Evolutionary conservation across 30 jellyfish, hydroid and myxozoan genomes (phyloP).

Genomic region (Rhopilema esculentum): DNA sequence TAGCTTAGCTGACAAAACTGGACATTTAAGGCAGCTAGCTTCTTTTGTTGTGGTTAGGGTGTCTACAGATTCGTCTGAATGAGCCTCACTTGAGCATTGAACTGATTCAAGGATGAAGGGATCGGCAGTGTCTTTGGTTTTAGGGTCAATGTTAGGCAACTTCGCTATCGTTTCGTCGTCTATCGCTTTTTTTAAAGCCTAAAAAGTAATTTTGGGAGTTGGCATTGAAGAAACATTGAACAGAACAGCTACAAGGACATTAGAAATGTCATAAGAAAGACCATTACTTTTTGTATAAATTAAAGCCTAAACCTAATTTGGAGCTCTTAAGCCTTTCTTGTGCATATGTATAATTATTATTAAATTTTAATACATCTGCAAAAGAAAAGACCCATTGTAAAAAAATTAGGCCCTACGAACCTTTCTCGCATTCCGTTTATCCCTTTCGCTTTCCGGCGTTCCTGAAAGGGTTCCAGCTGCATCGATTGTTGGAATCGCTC

Average conservation of each 20-base stretch:
- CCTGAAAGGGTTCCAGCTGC: slow-evolving; percentile 2
- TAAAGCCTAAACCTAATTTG: background rate
- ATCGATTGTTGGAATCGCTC: slow-evolving; percentile 27
- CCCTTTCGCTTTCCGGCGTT: background rate
- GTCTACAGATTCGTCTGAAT: slow-evolving; percentile 9
- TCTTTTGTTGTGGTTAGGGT: slow-evolving; percentile 1
- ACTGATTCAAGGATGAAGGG: background rate
- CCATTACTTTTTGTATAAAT: background rate
- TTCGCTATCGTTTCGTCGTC: slow-evolving; percentile 7
- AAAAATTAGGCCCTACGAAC: background rate
- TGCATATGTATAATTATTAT: background rate
- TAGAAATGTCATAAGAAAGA: background rate
- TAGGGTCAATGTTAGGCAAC: slow-evolving; percentile 3
- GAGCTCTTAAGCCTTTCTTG: background rate
- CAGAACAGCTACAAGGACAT: background rate
- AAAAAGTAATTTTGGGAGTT: background rate
- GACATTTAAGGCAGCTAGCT: slow-evolving; percentile 6
- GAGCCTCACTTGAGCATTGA: slow-evolving; percentile 7
- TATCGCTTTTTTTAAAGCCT: slow-evolving; percentile 6
- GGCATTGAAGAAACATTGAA: background rate
- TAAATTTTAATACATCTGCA: background rate
- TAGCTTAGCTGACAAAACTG: slow-evolving; percentile 5
- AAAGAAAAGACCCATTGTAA: background rate
- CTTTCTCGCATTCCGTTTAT: slow-evolving; percentile 22
- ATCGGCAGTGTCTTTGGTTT: slow-evolving; percentile 2